A percentile compares a stretch with the other conserved stretches of the same genome.
Evolutionary conservation across 2,797 vertebrate species (phyloP).

Genomic region (Oreochromis grahami): DNA sequence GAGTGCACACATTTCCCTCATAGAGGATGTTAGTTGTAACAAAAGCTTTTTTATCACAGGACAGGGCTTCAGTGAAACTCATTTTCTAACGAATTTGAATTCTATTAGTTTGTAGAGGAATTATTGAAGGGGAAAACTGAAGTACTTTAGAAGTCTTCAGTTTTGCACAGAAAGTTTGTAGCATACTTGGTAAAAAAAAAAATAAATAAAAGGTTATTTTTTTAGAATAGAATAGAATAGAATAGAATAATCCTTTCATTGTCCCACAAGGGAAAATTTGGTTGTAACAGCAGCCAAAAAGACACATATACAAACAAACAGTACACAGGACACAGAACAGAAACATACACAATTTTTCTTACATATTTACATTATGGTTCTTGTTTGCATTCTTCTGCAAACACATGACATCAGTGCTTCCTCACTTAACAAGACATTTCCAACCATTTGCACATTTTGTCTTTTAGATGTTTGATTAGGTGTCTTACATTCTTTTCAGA

Average conservation of each 20-base stretch:
- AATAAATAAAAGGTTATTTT: background rate
- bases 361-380: background rate
- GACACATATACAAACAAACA: too few species aligned
- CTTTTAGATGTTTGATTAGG: background rate
- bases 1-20: background rate
- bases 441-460: background rate
- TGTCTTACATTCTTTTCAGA: background rate
- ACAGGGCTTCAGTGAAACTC: background rate
- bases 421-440: background rate
- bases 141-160: background rate
- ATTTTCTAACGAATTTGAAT: background rate
- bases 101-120: background rate
- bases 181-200: background rate
- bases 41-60: background rate
- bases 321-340: too few species aligned
- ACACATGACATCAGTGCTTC: fast-evolving
- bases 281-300: too few species aligned
- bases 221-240: too few species aligned
- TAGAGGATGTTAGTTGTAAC: background rate
- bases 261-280: too few species aligned
- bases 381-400: background rate
- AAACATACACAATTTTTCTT: too few species aligned
- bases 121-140: fast-evolving
- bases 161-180: background rate
- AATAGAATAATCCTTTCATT: too few species aligned